phyloP scores from a whole-genome alignment of 2,113 vertebrate species.

The Lichenostomus cassidix region DNA sequence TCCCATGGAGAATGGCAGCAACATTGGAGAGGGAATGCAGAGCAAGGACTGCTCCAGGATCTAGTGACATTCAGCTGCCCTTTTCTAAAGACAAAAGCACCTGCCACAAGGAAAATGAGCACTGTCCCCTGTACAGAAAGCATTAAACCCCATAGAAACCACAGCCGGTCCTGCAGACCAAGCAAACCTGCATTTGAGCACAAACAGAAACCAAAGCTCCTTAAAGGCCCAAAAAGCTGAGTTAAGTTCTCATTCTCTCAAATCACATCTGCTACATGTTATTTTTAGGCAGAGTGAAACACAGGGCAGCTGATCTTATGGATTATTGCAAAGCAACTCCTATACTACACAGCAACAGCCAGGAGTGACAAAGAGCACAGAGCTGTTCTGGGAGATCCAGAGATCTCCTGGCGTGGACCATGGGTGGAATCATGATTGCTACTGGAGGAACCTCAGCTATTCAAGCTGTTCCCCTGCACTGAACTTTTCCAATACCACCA shows the following conservation, averaged over 20 bases:
- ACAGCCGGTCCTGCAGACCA: neutral
- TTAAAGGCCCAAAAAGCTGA: neutral
- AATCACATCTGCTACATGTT: neutral
- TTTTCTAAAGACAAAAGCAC: neutral
- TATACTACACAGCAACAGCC: neutral
- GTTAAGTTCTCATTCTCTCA: neutral
- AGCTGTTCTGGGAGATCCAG: neutral
- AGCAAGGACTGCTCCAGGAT: neutral
- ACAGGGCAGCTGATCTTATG: neutral
- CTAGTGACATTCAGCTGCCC: neutral
- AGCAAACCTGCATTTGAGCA: neutral
- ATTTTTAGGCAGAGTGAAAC: neutral
- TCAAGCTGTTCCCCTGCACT: neutral
- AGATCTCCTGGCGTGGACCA: neutral
- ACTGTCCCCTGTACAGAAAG: neutral
- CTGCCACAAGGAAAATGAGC: rapidly evolving
- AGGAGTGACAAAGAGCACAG: neutral
- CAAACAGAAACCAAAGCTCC: neutral
- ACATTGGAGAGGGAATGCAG: rapidly evolving
- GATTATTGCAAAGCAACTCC: neutral
- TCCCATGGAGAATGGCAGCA: rapidly evolving
- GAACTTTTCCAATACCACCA: neutral
- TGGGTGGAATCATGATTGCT: neutral
- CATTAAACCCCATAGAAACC: neutral
- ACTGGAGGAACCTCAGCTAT: neutral